A percentile compares a stretch with the other conserved stretches of the same genome.
Evolutionary conservation across 2,113 vertebrate species (phyloP).

Genomic region (Archilochus colubris): DNA sequence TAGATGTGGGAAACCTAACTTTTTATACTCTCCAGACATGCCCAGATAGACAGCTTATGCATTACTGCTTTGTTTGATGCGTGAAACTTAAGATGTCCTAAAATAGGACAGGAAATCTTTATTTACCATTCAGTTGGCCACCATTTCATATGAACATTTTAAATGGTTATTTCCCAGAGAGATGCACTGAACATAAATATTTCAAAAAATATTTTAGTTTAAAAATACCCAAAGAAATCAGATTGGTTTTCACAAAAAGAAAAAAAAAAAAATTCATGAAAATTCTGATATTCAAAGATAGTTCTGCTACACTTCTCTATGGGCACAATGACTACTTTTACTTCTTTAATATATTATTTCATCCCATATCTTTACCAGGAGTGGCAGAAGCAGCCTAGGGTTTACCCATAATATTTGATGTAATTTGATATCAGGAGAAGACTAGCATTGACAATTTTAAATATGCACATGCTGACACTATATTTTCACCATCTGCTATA

Average conservation of each 20-base stretch:
- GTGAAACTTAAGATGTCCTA: background rate
- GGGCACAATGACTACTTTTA: background rate
- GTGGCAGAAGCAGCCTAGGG: background rate
- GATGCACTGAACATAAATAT: background rate
- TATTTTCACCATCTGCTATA: background rate
- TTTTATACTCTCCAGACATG: background rate
- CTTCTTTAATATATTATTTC: conserved; percentile 30
- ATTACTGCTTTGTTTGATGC: background rate
- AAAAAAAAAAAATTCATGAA: background rate
- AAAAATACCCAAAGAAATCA: background rate
- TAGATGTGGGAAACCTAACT: conserved; percentile 30
- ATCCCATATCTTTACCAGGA: background rate
- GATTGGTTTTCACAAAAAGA: background rate
- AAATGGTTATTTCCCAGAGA: conserved; percentile 15
- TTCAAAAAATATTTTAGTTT: conserved; percentile 32
- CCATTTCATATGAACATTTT: background rate
- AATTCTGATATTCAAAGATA: background rate
- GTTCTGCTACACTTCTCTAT: background rate
- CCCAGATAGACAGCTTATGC: background rate
- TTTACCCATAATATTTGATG: background rate
- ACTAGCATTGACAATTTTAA: background rate
- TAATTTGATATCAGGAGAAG: background rate
- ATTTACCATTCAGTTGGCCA: background rate
- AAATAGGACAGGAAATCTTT: conserved; percentile 24
- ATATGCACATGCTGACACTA: background rate